phyloP scores from a whole-genome alignment of 2,113 vertebrate species.

The Austrofundulus limnaeus region DNA sequence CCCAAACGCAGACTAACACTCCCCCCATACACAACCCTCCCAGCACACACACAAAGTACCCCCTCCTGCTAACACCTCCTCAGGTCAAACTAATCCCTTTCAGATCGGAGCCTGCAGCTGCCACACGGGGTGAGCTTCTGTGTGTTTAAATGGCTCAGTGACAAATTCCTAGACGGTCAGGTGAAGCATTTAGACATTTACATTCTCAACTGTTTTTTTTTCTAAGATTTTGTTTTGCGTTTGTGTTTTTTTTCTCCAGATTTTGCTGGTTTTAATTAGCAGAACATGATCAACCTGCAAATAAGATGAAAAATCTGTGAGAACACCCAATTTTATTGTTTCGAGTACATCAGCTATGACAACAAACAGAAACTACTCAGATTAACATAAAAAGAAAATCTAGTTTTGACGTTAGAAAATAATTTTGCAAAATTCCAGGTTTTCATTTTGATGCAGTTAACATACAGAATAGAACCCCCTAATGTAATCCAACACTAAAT shows the following conservation, averaged over 20 bases:
- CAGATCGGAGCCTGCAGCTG: constrained; percentile 74
- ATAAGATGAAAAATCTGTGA: no score
- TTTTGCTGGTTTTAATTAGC: background rate
- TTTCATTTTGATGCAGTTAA: no score
- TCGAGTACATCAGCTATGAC: no score
- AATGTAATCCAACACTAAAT: no score
- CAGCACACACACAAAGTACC: constrained; percentile 17
- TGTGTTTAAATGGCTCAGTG: constrained; percentile 11
- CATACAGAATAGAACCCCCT: no score
- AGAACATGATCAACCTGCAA: background rate
- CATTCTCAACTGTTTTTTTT: background rate
- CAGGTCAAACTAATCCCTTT: constrained; percentile 75
- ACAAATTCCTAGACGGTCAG: constrained; percentile 28
- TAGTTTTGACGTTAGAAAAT: no score
- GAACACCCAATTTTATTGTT: no score
- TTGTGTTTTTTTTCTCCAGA: background rate
- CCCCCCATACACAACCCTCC: constrained; percentile 13
- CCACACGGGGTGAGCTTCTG: constrained; percentile 46
- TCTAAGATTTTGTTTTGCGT: background rate
- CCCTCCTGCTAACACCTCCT: constrained; percentile 51
- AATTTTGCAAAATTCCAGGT: no score
- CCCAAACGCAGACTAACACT: constrained; percentile 25
- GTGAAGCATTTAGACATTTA: constrained; percentile 8
- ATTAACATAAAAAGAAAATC: no score
- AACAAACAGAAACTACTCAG: no score